Base-by-base conservation (phyloP, 1,140 invertebrate species). In the Tachypleus tridentatus region DNA sequence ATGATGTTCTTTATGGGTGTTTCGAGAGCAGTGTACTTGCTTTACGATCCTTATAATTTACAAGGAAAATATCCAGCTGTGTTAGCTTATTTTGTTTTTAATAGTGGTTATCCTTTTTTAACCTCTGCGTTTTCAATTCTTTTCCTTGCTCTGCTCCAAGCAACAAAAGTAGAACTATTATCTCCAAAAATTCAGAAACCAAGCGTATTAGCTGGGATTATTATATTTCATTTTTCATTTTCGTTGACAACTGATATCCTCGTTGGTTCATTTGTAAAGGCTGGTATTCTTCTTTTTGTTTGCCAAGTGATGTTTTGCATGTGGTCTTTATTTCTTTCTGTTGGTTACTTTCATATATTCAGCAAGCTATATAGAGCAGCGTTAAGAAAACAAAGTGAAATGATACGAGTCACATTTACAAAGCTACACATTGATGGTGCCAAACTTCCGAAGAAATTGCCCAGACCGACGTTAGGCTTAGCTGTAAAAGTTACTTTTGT, bases 31-130 rank as follows among this genome's bases (percentile, higher is more conserved):
- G 86, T 91, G 70, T 92, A 91, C 73, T 81, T 95, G 60, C 87
- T 91, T 69, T 88, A 91, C 71, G 91, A 94, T 78, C 87, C 90
- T 0, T 94, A 95, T 73, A 93, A 93, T 72, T 83, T 88, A 5
- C 84, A 86, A 64, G 81, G 82, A 56, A 87, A 85, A 0, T 82
- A 92, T 70, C 87, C 87, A 51, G 81, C 85, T n/a, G 85, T 87
- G 53, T 75, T 92, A 8, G 87, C 89, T 50, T 85, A 87, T 66
- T 83, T 93, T n/a, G 74, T 93, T 3, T 83, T 91, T 63, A 86
- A 91, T 72, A 81, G 91, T 49, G 88, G 88, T 0, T 85, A 87
- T 47, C 91, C 91, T 61, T 85, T 92, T 61, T 74, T 95, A 7
- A 88, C 88, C 9, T 86, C 91, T 3, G 85, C 88, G 0, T 93